Conservation (phyloP, 2,888 invertebrate genomes). For the Drosophila imparisetae region DNA sequence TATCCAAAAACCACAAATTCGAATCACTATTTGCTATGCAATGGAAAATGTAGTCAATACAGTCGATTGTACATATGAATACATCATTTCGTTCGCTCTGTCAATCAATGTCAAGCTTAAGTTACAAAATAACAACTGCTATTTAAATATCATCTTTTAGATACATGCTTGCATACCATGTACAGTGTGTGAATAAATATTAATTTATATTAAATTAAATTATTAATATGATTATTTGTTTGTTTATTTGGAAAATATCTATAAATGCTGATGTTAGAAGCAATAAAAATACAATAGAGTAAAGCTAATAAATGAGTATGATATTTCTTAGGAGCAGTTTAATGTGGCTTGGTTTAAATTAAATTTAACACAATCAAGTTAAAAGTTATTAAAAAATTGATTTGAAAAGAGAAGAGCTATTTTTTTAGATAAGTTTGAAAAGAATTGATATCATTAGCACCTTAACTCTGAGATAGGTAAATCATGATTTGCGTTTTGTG, state of each 20-base stretch:
- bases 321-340: not conserved
- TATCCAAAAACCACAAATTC: not conserved
- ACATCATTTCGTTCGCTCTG: not conserved
- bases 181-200: not conserved
- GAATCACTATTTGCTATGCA: not conserved
- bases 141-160: not conserved
- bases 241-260: too few species aligned
- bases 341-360: not conserved
- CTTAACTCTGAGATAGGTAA: not conserved
- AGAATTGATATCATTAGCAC: not conserved
- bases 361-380: not conserved
- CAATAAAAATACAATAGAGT: not conserved
- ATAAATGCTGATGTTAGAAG: too few species aligned
- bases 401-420: not conserved
- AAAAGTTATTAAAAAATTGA: not conserved
- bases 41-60: not conserved
- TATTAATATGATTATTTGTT: not conserved
- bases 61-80: not conserved
- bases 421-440: not conserved
- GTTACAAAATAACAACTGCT: not conserved
- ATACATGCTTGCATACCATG: not conserved
- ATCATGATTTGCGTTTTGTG: not conserved
- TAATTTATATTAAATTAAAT: not conserved
- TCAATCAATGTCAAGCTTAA: not conserved
- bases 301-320: not conserved